Base-by-base conservation (phyloP, 2,888 invertebrate genomes). In the Dryomyza anilis region DNA sequence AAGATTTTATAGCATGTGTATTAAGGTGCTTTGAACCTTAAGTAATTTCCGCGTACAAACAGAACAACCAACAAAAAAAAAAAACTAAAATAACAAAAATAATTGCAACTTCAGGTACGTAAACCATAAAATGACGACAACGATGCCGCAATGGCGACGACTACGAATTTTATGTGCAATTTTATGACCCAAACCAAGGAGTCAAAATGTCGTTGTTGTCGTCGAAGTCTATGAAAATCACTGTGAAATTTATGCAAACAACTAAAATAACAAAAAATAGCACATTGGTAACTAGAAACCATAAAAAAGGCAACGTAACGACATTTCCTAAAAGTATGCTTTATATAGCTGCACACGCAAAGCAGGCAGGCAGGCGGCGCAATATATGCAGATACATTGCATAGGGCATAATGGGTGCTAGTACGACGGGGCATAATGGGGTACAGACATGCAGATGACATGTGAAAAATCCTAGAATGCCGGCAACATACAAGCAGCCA, bases 81-180 rank as follows among this genome's bases (percentile, higher is more conserved):
- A 29, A 27, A 55, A 62, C 16, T 16, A 27, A n/a, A 53, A 62
- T n/a, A 53, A 5, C n/a, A 43, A 39, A 14, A 45, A 62, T 23
- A 48, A 48, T 29, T 48, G 23, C 23, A 59, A 46, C 25, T 46
- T 21, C 59, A 59, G 59, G 59, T n/a, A n/a, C n/a, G n/a, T 59
- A 48, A 46, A 59, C 30, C 12, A 48, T 23, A 46, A 59, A 21
- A 59, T n/a, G n/a, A n/a, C n/a, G n/a, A n/a, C n/a, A n/a, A n/a
- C n/a, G n/a, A n/a, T n/a, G n/a, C n/a, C n/a, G n/a, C n/a, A n/a
- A n/a, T n/a, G n/a, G n/a, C n/a, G n/a, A n/a, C n/a, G n/a, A n/a
- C n/a, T n/a, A n/a, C 30, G 23, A n/a, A 48, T 48, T 59, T 59
- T 48, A 59, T 59, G 59, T 23, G 59, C 46, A 30, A 21, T 46